phyloP scores from a whole-genome alignment of 1,140 invertebrate genomes.

The Protaetia brevitarsis region DNA sequence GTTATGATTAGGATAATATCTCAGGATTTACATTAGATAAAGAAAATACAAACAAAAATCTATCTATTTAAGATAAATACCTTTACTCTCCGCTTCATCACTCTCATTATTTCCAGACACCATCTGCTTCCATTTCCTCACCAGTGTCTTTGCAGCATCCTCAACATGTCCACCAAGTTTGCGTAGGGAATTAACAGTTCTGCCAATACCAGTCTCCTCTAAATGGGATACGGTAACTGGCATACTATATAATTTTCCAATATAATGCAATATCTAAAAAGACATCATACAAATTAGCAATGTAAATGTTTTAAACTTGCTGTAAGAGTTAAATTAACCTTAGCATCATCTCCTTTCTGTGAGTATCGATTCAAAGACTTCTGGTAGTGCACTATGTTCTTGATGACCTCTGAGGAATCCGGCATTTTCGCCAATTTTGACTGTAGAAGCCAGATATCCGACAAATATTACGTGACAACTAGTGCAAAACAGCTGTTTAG shows the following conservation, averaged over 20 bases:
- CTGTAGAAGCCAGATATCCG: neutral
- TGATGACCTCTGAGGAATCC: constrained; percentile 19
- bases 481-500: neutral
- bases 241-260: constrained; percentile 61
- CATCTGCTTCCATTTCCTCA: constrained; percentile 89
- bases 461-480: neutral
- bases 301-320: neutral
- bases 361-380: constrained; percentile 29
- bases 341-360: constrained; percentile 24
- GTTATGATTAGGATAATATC: no score
- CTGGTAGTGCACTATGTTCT: constrained; percentile 32
- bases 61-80: neutral
- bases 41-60: neutral
- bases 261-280: constrained; percentile 71
- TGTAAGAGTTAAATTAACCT: constrained; percentile 25
- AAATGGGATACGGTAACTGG: constrained; percentile 61
- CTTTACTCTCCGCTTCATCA: neutral
- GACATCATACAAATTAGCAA: neutral
- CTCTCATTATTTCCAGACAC: constrained; percentile 49
- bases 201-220: constrained; percentile 83
- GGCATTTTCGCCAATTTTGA: constrained; percentile 19
- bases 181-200: constrained; percentile 79
- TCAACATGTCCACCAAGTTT: constrained; percentile 79
- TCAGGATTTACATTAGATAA: no score
- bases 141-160: constrained; percentile 69